These are phyloP conservation scores for Drosophila lacteicornis DNA, from an alignment of 1,140 invertebrate species.

Conservation along the genomic window DNA sequence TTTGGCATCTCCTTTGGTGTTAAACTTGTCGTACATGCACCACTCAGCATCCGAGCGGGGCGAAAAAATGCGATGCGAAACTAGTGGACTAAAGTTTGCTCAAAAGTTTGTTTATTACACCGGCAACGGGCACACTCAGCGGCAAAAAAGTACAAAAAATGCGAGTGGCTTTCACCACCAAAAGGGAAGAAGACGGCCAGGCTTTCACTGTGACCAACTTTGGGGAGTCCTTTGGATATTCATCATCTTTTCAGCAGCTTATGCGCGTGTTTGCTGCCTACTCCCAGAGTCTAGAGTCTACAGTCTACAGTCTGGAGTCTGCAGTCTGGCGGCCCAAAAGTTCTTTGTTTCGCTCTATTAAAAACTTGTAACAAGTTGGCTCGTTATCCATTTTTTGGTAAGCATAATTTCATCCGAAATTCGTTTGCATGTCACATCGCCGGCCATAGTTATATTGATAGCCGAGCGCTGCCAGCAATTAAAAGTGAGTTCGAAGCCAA, in stretches of 20 bases:
- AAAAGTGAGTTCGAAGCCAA: conserved; percentile 56
- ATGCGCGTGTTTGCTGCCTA: conserved; percentile 71
- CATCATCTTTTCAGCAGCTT: conserved; percentile 83
- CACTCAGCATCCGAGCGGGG: conserved; percentile 26
- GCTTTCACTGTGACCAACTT: conserved; percentile 49
- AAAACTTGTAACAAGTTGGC: conserved; percentile 83
- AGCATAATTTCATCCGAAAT: conserved; percentile 64
- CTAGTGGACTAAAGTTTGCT: conserved; percentile 77
- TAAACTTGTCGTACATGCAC: conserved; percentile 73
- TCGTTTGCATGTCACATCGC: conserved; percentile 56
- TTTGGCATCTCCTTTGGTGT: conserved; percentile 69
- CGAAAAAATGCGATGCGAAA: conserved; percentile 38
- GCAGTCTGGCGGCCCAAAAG: conserved; percentile 19
- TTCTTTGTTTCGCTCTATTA: conserved; percentile 73
- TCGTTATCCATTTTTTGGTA: conserved; percentile 69
- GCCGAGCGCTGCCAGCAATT: conserved; percentile 61
- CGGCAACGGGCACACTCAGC: conserved; percentile 57
- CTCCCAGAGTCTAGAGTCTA: conserved; percentile 20
- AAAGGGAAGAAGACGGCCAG: background rate
- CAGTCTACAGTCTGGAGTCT: conserved; percentile 15
- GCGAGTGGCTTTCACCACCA: conserved; percentile 52
- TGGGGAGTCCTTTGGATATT: conserved; percentile 72
- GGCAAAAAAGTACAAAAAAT: conserved; percentile 10
- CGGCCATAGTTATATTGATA: conserved; percentile 69
- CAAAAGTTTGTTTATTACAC: conserved; percentile 84